phyloP scores from a whole-genome alignment of 2,888 invertebrate species.

The Petrolisthes cinctipes region DNA sequence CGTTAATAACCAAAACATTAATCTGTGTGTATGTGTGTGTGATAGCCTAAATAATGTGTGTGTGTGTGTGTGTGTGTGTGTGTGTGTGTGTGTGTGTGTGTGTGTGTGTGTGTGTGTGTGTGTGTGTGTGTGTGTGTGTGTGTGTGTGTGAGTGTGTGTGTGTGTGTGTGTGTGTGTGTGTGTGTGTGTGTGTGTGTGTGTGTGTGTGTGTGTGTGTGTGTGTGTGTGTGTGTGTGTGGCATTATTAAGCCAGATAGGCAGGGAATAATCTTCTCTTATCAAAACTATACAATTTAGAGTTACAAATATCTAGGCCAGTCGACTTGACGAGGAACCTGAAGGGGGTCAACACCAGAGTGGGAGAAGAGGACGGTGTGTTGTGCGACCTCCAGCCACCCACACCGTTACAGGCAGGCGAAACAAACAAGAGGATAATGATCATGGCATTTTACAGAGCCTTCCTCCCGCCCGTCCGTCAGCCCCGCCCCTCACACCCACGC shows the following conservation, averaged over 20 bases:
- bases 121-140: background rate
- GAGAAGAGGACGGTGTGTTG: conserved; percentile 8
- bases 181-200: no score
- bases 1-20: no score
- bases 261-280: background rate
- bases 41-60: no score
- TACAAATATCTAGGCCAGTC: no score
- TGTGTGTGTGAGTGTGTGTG: background rate
- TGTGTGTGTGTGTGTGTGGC: no score
- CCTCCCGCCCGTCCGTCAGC: conserved; percentile 33
- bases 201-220: background rate
- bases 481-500: conserved; percentile 22
- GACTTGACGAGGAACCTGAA: background rate
- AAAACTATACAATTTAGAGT: no score
- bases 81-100: conserved; percentile 13
- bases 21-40: no score
- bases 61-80: background rate
- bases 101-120: conserved; percentile 9
- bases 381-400: conserved; percentile 4
- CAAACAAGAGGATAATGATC: conserved; percentile 56
- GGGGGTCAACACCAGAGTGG: background rate
- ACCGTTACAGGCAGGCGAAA: conserved; percentile 52
- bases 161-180: background rate
- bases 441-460: conserved; percentile 51
- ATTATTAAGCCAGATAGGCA: background rate